Evolutionary conservation across 2,113 vertebrate genomes (phyloP).

Genomic region (Dinomys branickii): DNA sequence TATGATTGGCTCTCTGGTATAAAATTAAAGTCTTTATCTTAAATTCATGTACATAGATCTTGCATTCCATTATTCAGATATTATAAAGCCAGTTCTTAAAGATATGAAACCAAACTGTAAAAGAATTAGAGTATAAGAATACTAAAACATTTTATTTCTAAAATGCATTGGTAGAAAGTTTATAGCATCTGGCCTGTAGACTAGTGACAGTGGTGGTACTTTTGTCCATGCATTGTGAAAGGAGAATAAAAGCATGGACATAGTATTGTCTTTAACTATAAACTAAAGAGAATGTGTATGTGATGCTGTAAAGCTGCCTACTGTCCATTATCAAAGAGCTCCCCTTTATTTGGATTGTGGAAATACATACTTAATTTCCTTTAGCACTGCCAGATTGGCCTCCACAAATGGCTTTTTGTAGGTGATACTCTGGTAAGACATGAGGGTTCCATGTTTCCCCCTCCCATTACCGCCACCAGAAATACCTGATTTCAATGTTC

Average conservation of each 20-base stretch:
- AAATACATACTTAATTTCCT: not conserved
- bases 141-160: slow-evolving; percentile 38
- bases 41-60: slow-evolving; percentile 29
- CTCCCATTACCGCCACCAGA: not conserved
- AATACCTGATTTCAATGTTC: slow-evolving; percentile 22
- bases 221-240: not conserved
- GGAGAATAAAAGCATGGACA: not conserved
- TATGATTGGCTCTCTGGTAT: slow-evolving; percentile 8
- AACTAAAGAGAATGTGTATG: not conserved
- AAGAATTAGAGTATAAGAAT: slow-evolving; percentile 35
- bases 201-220: not conserved
- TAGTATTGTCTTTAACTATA: slow-evolving; percentile 13
- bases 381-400: not conserved
- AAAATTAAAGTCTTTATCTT: slow-evolving; percentile 27
- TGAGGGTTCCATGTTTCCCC: not conserved
- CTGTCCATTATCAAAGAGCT: slow-evolving; percentile 9
- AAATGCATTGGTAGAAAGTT: slow-evolving; percentile 36
- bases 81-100: slow-evolving; percentile 44
- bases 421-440: not conserved
- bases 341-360: not conserved
- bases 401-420: slow-evolving; percentile 13
- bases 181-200: not conserved
- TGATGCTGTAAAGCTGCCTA: not conserved
- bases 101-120: not conserved
- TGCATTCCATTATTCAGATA: slow-evolving; percentile 10